Evolutionary conservation across 2,888 invertebrate species (phyloP).

Genomic region (Papilio elwesi): DNA sequence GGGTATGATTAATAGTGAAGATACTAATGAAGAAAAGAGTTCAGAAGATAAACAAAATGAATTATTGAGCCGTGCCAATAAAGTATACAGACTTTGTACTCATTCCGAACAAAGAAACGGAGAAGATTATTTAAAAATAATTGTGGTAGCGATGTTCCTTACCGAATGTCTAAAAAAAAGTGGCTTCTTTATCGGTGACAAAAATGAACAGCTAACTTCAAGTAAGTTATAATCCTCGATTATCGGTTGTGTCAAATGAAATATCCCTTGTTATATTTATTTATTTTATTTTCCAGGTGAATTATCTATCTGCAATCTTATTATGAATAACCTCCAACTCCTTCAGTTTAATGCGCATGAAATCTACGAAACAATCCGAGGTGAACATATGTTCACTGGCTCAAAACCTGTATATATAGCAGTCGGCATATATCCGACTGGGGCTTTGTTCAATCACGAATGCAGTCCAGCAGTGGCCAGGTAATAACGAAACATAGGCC

Average conservation of each 20-base stretch:
- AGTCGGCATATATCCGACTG: slow-evolving; percentile 90
- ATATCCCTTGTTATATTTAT: neutral
- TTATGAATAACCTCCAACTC: slow-evolving; percentile 89
- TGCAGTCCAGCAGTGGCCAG: slow-evolving; percentile 91
- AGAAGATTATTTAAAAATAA: slow-evolving; percentile 89
- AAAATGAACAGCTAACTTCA: slow-evolving; percentile 55
- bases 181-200: slow-evolving; percentile 84
- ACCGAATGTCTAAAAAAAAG: slow-evolving; percentile 88
- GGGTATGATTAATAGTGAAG: slow-evolving; percentile 61
- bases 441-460: slow-evolving; percentile 92
- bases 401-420: slow-evolving; percentile 85
- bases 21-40: slow-evolving; percentile 61
- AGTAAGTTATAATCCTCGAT: slow-evolving; percentile 53
- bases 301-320: slow-evolving; percentile 82
- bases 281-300: slow-evolving; percentile 58
- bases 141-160: slow-evolving; percentile 91
- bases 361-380: slow-evolving; percentile 87
- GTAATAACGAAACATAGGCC: neutral
- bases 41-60: slow-evolving; percentile 61
- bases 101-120: slow-evolving; percentile 85
- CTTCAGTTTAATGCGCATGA: slow-evolving; percentile 95
- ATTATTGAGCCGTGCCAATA: slow-evolving; percentile 67
- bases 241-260: neutral
- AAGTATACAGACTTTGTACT: slow-evolving; percentile 87
- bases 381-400: slow-evolving; percentile 78